Base-by-base conservation (phyloP, 37 sponge, comb jelly and placozoan species). In the Haliclona indistincta region DNA sequence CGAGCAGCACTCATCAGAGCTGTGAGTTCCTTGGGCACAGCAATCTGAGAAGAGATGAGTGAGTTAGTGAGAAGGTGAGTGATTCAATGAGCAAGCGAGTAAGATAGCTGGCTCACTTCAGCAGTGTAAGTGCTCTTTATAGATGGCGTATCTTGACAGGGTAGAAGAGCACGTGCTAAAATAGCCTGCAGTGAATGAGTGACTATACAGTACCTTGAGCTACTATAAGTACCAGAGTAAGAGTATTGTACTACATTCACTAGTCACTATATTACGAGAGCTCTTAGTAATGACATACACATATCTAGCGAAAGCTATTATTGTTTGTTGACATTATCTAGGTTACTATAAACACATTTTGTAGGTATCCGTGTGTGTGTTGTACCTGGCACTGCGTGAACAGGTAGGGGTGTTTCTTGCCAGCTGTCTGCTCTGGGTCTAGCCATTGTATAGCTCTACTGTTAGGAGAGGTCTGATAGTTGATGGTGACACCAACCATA, bases 321-420 rank as follows among this genome's bases (percentile, higher is more conserved):
- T n/a, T n/a, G n/a, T n/a, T n/a, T n/a, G n/a, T n/a, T n/a, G n/a
- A n/a, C n/a, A n/a, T n/a, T n/a, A n/a, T n/a, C n/a, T n/a, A n/a
- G n/a, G n/a, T n/a, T n/a, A n/a, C n/a, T n/a, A n/a, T n/a, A n/a
- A n/a, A n/a, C n/a, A n/a, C n/a, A n/a, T n/a, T n/a, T n/a, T n/a
- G n/a, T n/a, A n/a, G n/a, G n/a, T n/a, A n/a, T n/a, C n/a, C n/a
- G n/a, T n/a, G n/a, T n/a, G n/a, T n/a, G n/a, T n/a, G n/a, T n/a
- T n/a, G n/a, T 32, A 91, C 92, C 71, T 91, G 91, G 45, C 90
- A 89, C 78, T 96, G 97, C 0, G 97, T 96, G 68, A 84, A 96
- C 53, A 96, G 85, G 39, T 93, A 96, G 20, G 91, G 91, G 22
- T 93, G 83, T 39, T 77, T 70, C 76, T 85, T 85, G 7, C 93